Base-by-base conservation (phyloP, 2,797 vertebrate species). In the Poeciliopsis infans region DNA sequence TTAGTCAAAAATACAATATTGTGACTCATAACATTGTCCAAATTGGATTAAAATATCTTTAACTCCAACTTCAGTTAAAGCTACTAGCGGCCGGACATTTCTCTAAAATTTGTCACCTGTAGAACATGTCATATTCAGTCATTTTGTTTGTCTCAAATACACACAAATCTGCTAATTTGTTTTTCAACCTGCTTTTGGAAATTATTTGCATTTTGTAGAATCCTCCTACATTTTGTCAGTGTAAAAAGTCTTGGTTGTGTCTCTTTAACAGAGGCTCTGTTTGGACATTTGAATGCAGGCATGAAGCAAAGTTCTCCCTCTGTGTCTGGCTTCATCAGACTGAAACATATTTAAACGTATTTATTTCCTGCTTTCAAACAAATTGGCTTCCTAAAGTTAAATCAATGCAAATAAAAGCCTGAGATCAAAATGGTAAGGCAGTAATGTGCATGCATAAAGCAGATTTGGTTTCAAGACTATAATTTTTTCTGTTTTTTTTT, bases 311-410 rank as follows among this genome's bases (percentile, higher is more conserved):
- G n/a, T 70, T 11, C 77, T 0, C n/a, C 55, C 7, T 5, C 2
- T 36, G 23, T 77, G 28, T 70, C 5, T 33, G n/a, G n/a, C 16
- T 43, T n/a, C 57, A 28, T 79, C 71, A 82, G 23, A 80, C 72
- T 78, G 76, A 82, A 81, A 18, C 39, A 80, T 12, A 49, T 39
- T 5, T 39, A 39, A 39, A 39, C 36, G 36, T 39, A 39, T 39
- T 82, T 78, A 83, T 89, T 92, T 91, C 90, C 85, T 90, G 72
- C 43, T 88, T 91, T 86, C 39, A 83, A 41, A 81, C 69, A 57
- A 72, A 57, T 11, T 7, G 1, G 2, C 72, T 82, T 79, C 70
- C 39, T 23, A 80, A 90, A 79, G 82, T 7, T 0, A 43, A 77
- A 80, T 23, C 1, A 2, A 59, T 83, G 68, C 73, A 81, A 85